phyloP scores from a whole-genome alignment of 2,888 invertebrate genomes.

The Strigamia transsilvanica region DNA sequence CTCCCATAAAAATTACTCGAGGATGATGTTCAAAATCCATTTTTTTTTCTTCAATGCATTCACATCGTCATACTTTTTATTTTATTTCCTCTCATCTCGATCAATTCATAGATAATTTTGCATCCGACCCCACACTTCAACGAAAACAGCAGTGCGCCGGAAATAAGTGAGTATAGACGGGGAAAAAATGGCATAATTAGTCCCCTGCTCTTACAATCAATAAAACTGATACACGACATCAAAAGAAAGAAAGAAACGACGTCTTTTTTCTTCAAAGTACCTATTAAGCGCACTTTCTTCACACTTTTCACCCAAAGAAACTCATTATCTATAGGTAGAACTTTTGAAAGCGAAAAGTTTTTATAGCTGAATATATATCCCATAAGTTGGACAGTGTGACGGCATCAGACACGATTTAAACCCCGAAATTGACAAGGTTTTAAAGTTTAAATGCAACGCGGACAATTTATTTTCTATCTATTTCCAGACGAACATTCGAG shows the following conservation, averaged over 20 bases:
- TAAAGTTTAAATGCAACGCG: not conserved
- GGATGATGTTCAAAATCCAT: constrained; percentile 3
- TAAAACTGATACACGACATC: constrained; percentile 33
- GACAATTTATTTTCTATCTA: not conserved
- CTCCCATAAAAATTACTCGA: constrained; percentile 16
- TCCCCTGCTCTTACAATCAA: constrained; percentile 10
- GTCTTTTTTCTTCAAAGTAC: not conserved
- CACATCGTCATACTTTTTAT: not conserved
- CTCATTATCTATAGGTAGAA: not conserved
- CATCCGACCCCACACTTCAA: constrained; percentile 26
- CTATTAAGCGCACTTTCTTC: constrained; percentile 10
- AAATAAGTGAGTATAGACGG: not conserved
- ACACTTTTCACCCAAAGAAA: constrained; percentile 17
- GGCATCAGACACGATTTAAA: constrained; percentile 2
- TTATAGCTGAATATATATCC: constrained; percentile 20
- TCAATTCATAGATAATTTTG: constrained; percentile 31
- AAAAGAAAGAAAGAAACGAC: not conserved
- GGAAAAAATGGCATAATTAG: constrained; percentile 25
- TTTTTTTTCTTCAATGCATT: not conserved
- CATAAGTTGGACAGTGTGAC: constrained; percentile 4
- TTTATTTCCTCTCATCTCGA: constrained; percentile 21
- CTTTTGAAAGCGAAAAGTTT: not conserved
- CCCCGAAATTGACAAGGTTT: constrained; percentile 10
- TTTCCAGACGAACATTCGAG: not conserved
- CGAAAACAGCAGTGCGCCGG: constrained; percentile 9